Evolutionary conservation across 1,140 invertebrate species (phyloP), one percentile per base, ranked within the genome.

Genomic region (Uloborus diversus): DNA sequence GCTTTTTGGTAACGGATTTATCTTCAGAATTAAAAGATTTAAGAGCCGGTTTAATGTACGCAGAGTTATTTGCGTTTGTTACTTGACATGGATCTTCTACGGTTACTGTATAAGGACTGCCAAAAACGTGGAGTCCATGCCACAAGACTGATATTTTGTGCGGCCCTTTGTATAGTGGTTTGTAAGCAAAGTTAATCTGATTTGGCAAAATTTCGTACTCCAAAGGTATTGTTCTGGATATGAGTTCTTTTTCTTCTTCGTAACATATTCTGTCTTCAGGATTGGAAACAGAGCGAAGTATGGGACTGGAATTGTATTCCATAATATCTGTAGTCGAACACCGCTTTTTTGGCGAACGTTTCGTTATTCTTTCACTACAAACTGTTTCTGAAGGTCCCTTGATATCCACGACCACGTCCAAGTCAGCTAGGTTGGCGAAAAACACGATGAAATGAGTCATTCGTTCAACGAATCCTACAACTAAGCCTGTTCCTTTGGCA

Each of bases 401-500:
- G 27, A 84, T 83, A 53, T 84, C 83, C 33, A 84, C 61, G 2
- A 83, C 82, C 13, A 84, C 61, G 32, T 79, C 64, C 25, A 84
- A 35, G 9, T 82, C 62, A 5, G 65, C 33, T 23, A 76, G 25
- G 0, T 70, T 51, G 14, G 81, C 47, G 23, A 27, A 82, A 56
- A 79, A 83, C 3, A 84, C 80, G 35, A 75, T 81, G 71, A 84
- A 84, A 33, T 75, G 33, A 4, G 83, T 73, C 13, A 49, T 27
- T 4, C 83, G 73, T 23, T 82, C 80, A 23, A 65, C 33, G 23
- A 84, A 82, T 20, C 68, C 83, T 4, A 82, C 69, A 13, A 79
- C 73, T 28, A 84, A 42, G 3, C 83, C 83, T 66, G 83, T 84
- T 30, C 83, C 83, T 80, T 80, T 83, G 4, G 75, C 76, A 23